Conservation (phyloP, 2,888 invertebrate genomes). For the Drosophila borealis region DNA sequence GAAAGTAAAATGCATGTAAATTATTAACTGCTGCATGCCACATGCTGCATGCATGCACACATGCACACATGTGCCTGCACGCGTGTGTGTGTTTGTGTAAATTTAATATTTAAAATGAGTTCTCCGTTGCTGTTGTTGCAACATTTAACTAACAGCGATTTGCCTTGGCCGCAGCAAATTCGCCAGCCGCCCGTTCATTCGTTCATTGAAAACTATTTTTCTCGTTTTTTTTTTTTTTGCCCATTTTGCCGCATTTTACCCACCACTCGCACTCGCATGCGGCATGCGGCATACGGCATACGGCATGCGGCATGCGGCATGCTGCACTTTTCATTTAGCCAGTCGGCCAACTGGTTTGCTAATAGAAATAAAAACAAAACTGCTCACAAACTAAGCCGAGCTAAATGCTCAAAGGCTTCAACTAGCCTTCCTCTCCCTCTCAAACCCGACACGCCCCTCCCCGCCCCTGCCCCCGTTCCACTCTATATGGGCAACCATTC, state of each 20-base stretch:
- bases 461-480: background rate
- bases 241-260: constrained; percentile 18
- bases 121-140: constrained; percentile 34
- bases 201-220: constrained; percentile 65
- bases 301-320: constrained; percentile 7
- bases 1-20: constrained; percentile 77
- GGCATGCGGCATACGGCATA: constrained; percentile 12
- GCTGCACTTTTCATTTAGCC: constrained; percentile 70
- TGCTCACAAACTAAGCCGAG: constrained; percentile 75
- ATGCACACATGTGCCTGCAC: background rate
- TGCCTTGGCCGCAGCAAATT: constrained; percentile 48
- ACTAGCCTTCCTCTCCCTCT: background rate
- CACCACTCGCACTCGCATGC: constrained; percentile 5
- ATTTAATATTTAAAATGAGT: constrained; percentile 68
- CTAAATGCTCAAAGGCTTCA: constrained; percentile 76
- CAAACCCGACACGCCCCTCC: background rate
- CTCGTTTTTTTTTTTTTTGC: constrained; percentile 15
- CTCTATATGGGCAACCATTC: background rate
- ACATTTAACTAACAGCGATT: constrained; percentile 62
- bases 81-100: constrained; percentile 26
- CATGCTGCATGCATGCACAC: constrained; percentile 47
- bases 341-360: constrained; percentile 68
- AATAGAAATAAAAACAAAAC: constrained; percentile 78
- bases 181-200: constrained; percentile 19
- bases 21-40: constrained; percentile 75